Evolutionary conservation across 37 sponge, comb jelly and placozoan species (phyloP), one percentile per base, ranked within the genome.

Genomic region (Amphimedon queenslandica): DNA sequence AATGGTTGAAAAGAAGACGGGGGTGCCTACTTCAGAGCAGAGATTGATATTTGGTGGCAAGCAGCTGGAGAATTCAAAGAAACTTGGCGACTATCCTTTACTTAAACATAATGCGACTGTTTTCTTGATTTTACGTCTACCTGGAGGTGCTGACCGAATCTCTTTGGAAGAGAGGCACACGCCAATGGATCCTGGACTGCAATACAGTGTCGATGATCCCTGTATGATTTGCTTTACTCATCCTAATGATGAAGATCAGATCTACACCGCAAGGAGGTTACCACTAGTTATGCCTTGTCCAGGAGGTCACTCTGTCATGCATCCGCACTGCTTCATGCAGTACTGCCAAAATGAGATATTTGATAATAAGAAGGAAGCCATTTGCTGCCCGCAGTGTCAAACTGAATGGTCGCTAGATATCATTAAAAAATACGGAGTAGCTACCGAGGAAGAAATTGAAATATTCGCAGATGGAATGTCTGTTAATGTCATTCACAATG

Each of bases 21-120:
- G 76, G 18, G 37, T 82, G 18, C 76, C 75, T 5, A 40, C 76
- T 24, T 41, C 63, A 24, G 47, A 74, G 42, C 82, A 82, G 38
- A 61, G 82, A 23, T 66, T 82, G 21, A 74, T 82, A 37, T 82
- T 60, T 73, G 82, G 37, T 39, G 82, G 82, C 18, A 82, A 82
- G 53, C 68, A 82, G 35, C 60, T 82, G 32, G 56, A 76, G 35
- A 73, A 82, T 39, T 33, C 24, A 20, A 51, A 77, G 21, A 51
- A 0, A 31, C 40, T 84, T 2, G 35, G 53, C 43, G 65, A 71
- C 42, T 84, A 84, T 66, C 60, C 79, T 16, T 21, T 60, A 30
- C 58, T 84, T 13, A 29, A 28, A 0, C 55, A 77, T 25, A 27
- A 39, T 1, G 36, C 78, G 42, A 84, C 77, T 2, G 25, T 84